Base-by-base conservation (phyloP, 1,140 invertebrate genomes). In the Armadillidium nasatum region DNA sequence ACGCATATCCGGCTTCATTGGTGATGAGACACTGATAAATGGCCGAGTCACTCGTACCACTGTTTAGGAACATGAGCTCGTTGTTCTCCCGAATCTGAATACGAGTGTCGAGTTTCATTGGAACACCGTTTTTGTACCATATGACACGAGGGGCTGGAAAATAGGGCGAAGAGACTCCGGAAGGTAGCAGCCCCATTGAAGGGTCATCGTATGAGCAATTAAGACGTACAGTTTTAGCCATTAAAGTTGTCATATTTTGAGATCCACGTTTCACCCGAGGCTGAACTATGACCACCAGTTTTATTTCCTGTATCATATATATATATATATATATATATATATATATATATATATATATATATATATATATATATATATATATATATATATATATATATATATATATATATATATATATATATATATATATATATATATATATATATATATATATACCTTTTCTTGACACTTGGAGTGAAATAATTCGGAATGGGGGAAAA, bases 1-100 rank as follows among this genome's bases (percentile, higher is more conserved):
- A 91, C 77, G 86, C 86, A 82, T 86, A 88, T 50, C 91, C 91
- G 11, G 87, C 88, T 9, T 84, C 83, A 84, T 91, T 93, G n/a
- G 87, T 85, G 4, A 89, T 91, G 19, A 92, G 84, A 84, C 92
- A 93, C 83, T 93, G 91, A 83, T 93, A 93, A 73, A 92, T 85
- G 44, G 91, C 92, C 80, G 89, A 87, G 83, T 92, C 91, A 11
- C 87, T 84, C 19, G 86, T 86, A 44, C 92, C 87, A 23, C 90
- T 88, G 71, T 89, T 89, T 4, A 89, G 87, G 75, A 92, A 88
- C 19, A 89, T 87, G 69, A 92, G 83, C 70, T 83, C 83, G 74
- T 81, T 78, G 9, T 72, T 44, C 11, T 60, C 50, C 72, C 85
- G 78, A 82, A 87, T 82, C 81, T 87, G 82, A 84, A 89, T 83